Conservation (phyloP, 2,888 invertebrate genomes). For the Seira ritae region DNA sequence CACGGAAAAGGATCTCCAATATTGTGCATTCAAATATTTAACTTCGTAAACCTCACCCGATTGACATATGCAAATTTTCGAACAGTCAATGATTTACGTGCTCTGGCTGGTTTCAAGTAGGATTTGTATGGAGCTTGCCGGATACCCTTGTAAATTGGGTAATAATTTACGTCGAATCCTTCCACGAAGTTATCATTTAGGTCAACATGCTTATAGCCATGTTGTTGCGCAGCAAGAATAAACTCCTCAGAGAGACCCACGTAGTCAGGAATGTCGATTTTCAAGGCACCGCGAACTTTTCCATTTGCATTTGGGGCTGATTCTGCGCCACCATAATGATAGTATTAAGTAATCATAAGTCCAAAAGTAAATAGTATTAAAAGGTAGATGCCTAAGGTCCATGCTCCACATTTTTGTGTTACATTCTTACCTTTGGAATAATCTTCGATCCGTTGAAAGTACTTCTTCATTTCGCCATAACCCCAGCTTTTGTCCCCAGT, state of each 20-base stretch:
- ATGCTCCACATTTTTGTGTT: neutral
- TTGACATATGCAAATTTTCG: conserved; percentile 66
- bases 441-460: conserved; percentile 53
- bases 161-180: conserved; percentile 68
- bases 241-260: conserved; percentile 61
- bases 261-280: conserved; percentile 61
- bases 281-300: conserved; percentile 42
- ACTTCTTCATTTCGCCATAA: conserved; percentile 40
- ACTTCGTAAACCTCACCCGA: conserved; percentile 60
- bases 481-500: conserved; percentile 52
- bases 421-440: conserved; percentile 34
- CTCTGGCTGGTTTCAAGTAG: conserved; percentile 54
- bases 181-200: conserved; percentile 64
- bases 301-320: neutral
- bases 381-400: neutral
- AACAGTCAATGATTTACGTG: conserved; percentile 58
- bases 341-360: neutral
- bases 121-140: conserved; percentile 63
- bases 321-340: neutral
- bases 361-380: neutral
- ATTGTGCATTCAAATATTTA: too few species aligned
- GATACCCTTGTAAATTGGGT: conserved; percentile 60
- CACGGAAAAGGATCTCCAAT: conserved; percentile 46
- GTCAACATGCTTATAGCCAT: conserved; percentile 64
- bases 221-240: conserved; percentile 63